Conservation (phyloP, 2,797 vertebrate species). For the Sternarchorhynchus goeldii region DNA sequence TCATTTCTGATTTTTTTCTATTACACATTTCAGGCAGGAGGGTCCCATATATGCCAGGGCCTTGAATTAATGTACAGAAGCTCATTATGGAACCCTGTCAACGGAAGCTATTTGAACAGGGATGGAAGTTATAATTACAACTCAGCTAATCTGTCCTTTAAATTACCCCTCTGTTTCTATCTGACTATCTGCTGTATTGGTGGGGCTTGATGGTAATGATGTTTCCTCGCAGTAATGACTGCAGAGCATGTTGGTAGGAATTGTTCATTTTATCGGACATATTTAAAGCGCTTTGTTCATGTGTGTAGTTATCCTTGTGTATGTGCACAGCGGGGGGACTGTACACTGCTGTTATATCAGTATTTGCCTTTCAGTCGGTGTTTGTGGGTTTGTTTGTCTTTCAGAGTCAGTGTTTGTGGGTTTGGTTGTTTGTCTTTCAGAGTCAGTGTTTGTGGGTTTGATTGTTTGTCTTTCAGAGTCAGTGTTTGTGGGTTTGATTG, state of each 20-base stretch:
- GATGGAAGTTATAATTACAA: constrained; percentile 55
- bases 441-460: too few species aligned
- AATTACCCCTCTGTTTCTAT: constrained; percentile 46
- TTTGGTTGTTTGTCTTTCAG: too few species aligned
- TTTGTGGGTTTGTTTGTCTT: too few species aligned
- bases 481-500: not conserved
- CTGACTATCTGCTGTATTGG: constrained; percentile 28
- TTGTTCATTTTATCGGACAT: not conserved
- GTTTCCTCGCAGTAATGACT: not conserved
- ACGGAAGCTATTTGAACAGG: constrained; percentile 51
- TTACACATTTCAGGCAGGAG: constrained; percentile 45
- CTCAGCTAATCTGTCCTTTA: constrained; percentile 50
- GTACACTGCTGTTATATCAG: too few species aligned
- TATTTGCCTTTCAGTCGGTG: too few species aligned
- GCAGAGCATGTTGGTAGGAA: constrained; percentile 2
- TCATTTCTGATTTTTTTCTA: constrained; percentile 36
- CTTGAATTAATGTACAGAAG: constrained; percentile 55
- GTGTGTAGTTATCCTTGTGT: not conserved
- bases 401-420: too few species aligned
- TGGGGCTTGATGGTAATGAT: constrained; percentile 14
- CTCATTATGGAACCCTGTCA: constrained; percentile 54
- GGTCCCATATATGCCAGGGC: constrained; percentile 46
- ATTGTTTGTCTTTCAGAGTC: not conserved
- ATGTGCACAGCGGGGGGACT: not conserved
- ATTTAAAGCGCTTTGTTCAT: not conserved